A percentile compares a stretch with the other conserved stretches of the same genome.
Conservation (phyloP, 1,140 invertebrate genomes). For the Eurosta solidaginis region DNA sequence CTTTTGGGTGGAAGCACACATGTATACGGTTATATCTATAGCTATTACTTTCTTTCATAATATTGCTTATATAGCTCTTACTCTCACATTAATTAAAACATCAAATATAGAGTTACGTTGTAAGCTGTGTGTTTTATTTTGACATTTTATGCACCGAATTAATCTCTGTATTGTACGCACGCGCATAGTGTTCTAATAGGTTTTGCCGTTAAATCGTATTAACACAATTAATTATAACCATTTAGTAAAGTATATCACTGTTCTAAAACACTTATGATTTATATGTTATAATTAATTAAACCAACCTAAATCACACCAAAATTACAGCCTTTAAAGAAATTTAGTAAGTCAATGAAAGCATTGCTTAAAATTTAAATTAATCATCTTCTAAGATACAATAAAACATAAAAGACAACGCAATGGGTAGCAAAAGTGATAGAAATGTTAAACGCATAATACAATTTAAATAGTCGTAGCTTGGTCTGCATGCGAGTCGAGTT, state of each 20-base stretch:
- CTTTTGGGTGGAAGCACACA: no score
- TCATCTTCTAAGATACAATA: slow-evolving; percentile 1
- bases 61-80: no score
- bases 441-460: neutral
- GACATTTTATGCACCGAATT: neutral
- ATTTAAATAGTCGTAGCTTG: neutral
- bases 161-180: neutral
- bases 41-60: no score
- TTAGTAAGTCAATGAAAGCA: slow-evolving; percentile 12
- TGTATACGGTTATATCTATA: no score
- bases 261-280: slow-evolving; percentile 41
- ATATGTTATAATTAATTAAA: slow-evolving; percentile 27
- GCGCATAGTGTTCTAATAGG: neutral
- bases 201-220: neutral
- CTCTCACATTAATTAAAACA: neutral
- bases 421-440: neutral
- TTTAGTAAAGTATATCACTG: slow-evolving; percentile 33
- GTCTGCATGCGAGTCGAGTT: neutral
- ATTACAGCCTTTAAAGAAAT: neutral
- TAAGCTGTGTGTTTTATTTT: neutral
- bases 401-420: neutral
- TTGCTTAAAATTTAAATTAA: neutral
- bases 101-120: neutral
- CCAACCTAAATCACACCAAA: neutral
- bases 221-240: slow-evolving; percentile 45